A percentile compares a stretch with the other conserved stretches of the same genome.
Evolutionary conservation across 2,113 vertebrate species (phyloP).

Genomic region (Neolamprologus sp.): DNA sequence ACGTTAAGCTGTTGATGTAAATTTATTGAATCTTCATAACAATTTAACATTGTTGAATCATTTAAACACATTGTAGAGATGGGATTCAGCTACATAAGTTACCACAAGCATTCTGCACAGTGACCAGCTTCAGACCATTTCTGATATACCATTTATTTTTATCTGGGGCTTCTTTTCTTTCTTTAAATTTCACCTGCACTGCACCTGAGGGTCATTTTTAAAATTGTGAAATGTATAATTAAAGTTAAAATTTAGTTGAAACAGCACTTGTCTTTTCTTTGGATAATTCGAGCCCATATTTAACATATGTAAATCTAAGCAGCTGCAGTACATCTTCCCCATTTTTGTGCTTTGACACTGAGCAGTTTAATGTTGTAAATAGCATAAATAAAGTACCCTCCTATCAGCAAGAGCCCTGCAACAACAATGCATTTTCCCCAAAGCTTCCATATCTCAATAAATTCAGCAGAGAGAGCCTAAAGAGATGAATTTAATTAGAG

Average conservation of each 20-base stretch:
- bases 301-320: not conserved
- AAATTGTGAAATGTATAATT: not conserved
- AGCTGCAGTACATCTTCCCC: not conserved
- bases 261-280: not conserved
- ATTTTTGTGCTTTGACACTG: not conserved
- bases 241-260: not conserved
- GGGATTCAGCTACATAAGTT: not conserved
- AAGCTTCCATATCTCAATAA: not conserved
- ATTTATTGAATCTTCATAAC: not conserved
- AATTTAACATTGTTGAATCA: not conserved
- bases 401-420: not conserved
- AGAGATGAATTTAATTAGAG: conserved; percentile 15
- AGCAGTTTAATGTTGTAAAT: not conserved
- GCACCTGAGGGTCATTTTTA: not conserved
- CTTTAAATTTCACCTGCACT: not conserved
- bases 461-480: not conserved
- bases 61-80: not conserved
- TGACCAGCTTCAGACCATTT: not conserved
- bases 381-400: not conserved
- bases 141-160: not conserved
- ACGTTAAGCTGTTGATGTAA: not conserved
- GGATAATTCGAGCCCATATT: not conserved
- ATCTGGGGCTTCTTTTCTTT: not conserved
- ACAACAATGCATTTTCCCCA: not conserved
- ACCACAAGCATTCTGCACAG: not conserved